These are phyloP conservation scores for Drosophila antonietae DNA, from an alignment of 2,888 invertebrate species.

Conservation along the genomic window DNA sequence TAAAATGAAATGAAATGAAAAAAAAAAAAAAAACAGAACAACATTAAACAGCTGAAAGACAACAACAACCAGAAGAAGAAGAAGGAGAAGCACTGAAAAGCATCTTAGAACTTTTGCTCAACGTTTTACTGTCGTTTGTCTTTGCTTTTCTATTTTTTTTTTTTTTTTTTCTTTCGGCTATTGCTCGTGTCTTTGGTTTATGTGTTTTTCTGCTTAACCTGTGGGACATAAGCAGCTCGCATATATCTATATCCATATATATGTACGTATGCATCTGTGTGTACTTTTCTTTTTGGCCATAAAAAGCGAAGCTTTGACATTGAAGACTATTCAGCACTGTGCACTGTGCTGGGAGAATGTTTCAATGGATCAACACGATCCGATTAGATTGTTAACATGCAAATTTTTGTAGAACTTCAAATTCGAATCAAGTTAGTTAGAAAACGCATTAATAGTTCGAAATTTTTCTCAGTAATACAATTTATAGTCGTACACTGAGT, in stretches of 20 bases:
- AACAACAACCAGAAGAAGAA: background rate
- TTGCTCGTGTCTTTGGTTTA: conserved; percentile 12
- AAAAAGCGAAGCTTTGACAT: conserved; percentile 11
- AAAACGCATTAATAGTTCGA: background rate
- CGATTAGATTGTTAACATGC: conserved; percentile 3
- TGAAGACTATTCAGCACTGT: background rate
- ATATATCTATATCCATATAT: background rate
- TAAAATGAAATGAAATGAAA: conserved; percentile 10
- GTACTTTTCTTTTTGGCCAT: conserved; percentile 5
- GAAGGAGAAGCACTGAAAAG: background rate
- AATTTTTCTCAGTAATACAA: background rate
- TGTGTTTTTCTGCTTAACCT: conserved; percentile 12
- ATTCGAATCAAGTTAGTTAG: background rate
- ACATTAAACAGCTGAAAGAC: conserved; percentile 5
- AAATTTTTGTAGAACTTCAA: background rate
- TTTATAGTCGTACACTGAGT: background rate
- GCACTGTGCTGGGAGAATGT: background rate
- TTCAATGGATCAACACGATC: background rate
- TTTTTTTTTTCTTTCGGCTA: background rate
- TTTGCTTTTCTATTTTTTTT: background rate
- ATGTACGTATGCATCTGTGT: background rate
- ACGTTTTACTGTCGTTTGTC: conserved; percentile 18
- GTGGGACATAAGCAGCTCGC: background rate
- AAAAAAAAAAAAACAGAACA: conserved; percentile 2
- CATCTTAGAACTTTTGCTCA: conserved; percentile 24